Base-by-base conservation (phyloP, 2,888 invertebrate species). In the Spilarctia lutea region DNA sequence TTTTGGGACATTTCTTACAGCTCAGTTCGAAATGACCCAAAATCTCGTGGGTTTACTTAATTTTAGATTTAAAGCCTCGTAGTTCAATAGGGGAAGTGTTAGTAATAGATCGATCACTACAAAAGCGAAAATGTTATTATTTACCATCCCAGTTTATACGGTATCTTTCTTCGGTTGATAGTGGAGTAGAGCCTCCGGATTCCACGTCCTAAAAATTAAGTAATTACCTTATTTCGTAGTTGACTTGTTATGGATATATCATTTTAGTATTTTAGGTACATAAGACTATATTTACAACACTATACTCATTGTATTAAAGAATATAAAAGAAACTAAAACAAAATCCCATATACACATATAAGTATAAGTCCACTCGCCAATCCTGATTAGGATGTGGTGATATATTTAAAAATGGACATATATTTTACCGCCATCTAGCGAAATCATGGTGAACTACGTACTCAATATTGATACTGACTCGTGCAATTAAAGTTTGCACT, bases 71-170 rank as follows among this genome's bases (percentile, higher is more conserved):
- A 11, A 39, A 35, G 35, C 6, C 35, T 4, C 3, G 35, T 42
- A 42, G 10, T 42, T 42, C 10, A 42, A 42, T 42, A 42, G 8
- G 3, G 8, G 7, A 7, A 42, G 8, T 1, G 42, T 11, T 42
- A 42, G 13, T 13, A 42, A 0, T 48, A 48, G 10, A 33, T 24
- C 20, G 0, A 20, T 13, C 27, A 39, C 1, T 18, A 3, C 1
- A 20, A 10, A 24, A 0, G 27, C 7, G 13, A 30, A 27, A n/a
- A 20, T 33, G 18, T 0, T 33, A 83, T 79, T 3, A 39, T 83
- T 80, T 81, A 94, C 94, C 94, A 94, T 77, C 94, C 94, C n/a
- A 94, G 68, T 77, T 86, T 92, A 70, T 91, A 88, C 0, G 91
- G 92, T 2, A 52, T 79, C 39, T 85, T 90, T 6, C 84, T 83